phyloP scores from a whole-genome alignment of 2,113 vertebrate species.

The Trogon surrucura region DNA sequence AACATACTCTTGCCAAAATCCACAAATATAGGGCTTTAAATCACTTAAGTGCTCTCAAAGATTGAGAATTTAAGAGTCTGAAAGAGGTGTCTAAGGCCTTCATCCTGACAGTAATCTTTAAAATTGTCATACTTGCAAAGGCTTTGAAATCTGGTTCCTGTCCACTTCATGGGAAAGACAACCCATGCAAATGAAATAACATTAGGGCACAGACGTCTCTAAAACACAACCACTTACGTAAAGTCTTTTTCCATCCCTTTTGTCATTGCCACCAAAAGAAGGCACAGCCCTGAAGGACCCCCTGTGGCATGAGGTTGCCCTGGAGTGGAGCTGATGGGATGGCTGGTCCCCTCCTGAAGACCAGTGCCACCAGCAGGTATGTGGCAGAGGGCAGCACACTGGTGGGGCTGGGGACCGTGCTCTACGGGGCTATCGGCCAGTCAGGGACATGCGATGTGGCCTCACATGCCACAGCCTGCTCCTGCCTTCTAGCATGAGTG shows the following conservation, averaged over 20 bases:
- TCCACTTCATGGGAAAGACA: fast-evolving
- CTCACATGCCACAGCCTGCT: neutral
- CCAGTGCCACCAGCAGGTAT: neutral
- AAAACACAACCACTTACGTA: neutral
- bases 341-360: neutral
- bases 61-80: neutral
- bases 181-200: neutral
- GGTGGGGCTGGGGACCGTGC: fast-evolving
- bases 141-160: neutral
- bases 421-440: fast-evolving
- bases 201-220: neutral
- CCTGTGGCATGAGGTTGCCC: neutral
- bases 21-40: neutral
- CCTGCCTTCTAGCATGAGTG: fast-evolving
- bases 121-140: neutral
- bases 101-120: neutral
- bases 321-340: neutral
- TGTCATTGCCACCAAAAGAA: neutral
- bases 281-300: neutral
- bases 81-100: neutral
- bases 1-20: neutral
- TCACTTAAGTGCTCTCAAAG: neutral
- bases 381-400: neutral
- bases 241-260: neutral
- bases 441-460: neutral